Percentiles rank a stretch among this genome's conserved stretches.
These are phyloP conservation scores for Typhlichthys eigenmanni DNA, from an alignment of 2,797 vertebrate species.

Conservation along the genomic window DNA sequence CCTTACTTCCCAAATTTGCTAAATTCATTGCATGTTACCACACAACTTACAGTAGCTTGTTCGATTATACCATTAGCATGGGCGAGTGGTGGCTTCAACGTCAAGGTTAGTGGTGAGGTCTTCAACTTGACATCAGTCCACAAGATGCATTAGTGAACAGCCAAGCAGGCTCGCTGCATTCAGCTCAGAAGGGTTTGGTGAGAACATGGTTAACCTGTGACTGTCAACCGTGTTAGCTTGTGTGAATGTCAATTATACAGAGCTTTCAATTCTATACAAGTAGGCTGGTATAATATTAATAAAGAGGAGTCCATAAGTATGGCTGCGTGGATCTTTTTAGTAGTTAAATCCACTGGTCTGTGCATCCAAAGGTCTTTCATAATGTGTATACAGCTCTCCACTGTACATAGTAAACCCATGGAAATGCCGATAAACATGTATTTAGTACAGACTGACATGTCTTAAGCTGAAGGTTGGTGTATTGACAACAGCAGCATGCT, in stretches of 20 bases:
- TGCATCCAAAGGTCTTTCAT: slow-evolving; percentile 34
- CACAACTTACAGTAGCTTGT: slow-evolving; percentile 1
- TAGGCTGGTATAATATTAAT: slow-evolving; percentile 28
- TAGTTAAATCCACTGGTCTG: slow-evolving; percentile 14
- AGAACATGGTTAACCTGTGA: slow-evolving; percentile 11
- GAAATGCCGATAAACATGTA: slow-evolving; percentile 25
- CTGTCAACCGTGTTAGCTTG: slow-evolving; percentile 19
- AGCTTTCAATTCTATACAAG: slow-evolving; percentile 37
- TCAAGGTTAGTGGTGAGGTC: slow-evolving; percentile 22
- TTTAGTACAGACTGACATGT: slow-evolving; percentile 44
- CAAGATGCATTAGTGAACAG: slow-evolving; percentile 39
- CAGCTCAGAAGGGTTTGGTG: slow-evolving; percentile 2
- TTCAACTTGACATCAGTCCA: slow-evolving; percentile 29
- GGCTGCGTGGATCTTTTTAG: slow-evolving; percentile 19
- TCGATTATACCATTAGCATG: slow-evolving; percentile 1
- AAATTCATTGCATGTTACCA: neutral
- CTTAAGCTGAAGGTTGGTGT: slow-evolving; percentile 28
- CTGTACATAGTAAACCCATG: slow-evolving; percentile 39
- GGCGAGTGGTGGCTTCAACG: slow-evolving; percentile 6
- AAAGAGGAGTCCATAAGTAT: slow-evolving; percentile 6
- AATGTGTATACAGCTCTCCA: slow-evolving; percentile 24
- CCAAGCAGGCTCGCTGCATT: slow-evolving; percentile 15
- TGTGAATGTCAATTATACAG: slow-evolving; percentile 25
- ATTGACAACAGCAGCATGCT: slow-evolving; percentile 3
- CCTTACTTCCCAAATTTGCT: slow-evolving; percentile 18